Evolutionary conservation across 2,113 vertebrate species (phyloP).

Genomic region (Ceratotherium simum): DNA sequence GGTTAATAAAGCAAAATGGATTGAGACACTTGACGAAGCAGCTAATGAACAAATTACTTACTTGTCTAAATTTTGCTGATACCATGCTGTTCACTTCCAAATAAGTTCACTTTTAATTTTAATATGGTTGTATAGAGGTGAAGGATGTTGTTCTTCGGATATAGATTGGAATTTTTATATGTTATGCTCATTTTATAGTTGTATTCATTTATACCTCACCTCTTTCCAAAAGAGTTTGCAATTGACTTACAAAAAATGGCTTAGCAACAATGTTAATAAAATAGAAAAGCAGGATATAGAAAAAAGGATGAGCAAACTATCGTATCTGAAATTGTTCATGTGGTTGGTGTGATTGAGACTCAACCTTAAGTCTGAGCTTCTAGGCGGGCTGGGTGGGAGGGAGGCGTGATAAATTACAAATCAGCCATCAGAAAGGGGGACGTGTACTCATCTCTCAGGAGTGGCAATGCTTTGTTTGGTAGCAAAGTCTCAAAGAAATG

Average conservation of each 20-base stretch:
- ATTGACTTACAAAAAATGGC: neutral
- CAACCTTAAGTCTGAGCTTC: neutral
- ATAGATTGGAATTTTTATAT: slow-evolving; percentile 43
- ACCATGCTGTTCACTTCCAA: slow-evolving; percentile 69
- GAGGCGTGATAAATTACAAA: slow-evolving; percentile 1
- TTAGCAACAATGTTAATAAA: slow-evolving; percentile 43
- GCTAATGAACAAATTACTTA: slow-evolving; percentile 76
- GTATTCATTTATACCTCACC: slow-evolving; percentile 48
- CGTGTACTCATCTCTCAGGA: neutral
- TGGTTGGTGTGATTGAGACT: slow-evolving; percentile 17
- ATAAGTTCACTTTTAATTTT: slow-evolving; percentile 74
- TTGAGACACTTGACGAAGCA: slow-evolving; percentile 73
- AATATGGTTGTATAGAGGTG: slow-evolving; percentile 48
- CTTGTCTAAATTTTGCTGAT: slow-evolving; percentile 76
- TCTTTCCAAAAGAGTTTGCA: slow-evolving; percentile 59
- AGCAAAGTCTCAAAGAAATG: neutral
- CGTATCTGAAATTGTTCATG: neutral
- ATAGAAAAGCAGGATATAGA: neutral
- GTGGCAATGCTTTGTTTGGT: neutral
- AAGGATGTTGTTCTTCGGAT: slow-evolving; percentile 23
- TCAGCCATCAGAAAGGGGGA: slow-evolving; percentile 5
- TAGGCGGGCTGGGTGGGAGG: neutral
- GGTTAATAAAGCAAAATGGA: slow-evolving; percentile 78
- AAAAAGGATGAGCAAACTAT: neutral
- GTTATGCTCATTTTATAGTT: slow-evolving; percentile 30